phyloP scores from a whole-genome alignment of 1,140 invertebrate species.

The Drosophila sechellia region DNA sequence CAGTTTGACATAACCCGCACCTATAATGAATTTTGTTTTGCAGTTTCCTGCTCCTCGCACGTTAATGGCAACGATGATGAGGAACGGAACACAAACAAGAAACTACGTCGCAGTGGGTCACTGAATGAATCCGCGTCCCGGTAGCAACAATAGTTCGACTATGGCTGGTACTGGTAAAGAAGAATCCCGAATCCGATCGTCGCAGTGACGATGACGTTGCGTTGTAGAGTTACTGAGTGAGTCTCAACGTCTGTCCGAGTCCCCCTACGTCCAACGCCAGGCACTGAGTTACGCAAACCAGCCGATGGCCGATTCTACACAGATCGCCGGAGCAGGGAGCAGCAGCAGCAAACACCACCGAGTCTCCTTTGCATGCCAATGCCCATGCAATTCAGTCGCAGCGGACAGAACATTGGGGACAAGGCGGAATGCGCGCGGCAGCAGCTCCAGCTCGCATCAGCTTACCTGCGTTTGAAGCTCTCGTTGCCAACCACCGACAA shows the following conservation, averaged over 20 bases:
- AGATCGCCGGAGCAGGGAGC: conserved; percentile 70
- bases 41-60: conserved; percentile 83
- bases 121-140: neutral
- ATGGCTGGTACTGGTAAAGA: conserved; percentile 13
- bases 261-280: conserved; percentile 44
- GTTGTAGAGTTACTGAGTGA: conserved; percentile 65
- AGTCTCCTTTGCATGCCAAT: conserved; percentile 60
- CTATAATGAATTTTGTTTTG: conserved; percentile 82
- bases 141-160: neutral
- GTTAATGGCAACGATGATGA: conserved; percentile 81
- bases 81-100: conserved; percentile 70
- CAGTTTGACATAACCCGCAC: conserved; percentile 47
- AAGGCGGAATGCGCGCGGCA: conserved; percentile 79
- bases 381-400: conserved; percentile 40
- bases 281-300: conserved; percentile 56
- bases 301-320: conserved; percentile 53
- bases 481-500: conserved; percentile 44
- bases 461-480: conserved; percentile 65
- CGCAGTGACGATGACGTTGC: conserved; percentile 19
- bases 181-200: conserved; percentile 13
- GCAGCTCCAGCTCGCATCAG: conserved; percentile 78
- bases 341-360: conserved; percentile 79
- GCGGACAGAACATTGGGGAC: conserved; percentile 63
- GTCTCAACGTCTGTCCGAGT: conserved; percentile 81
- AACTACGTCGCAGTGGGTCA: conserved; percentile 16